These are phyloP conservation scores for Fundulus diaphanus DNA, from an alignment of 2,797 vertebrate species.

Conservation along the genomic window DNA sequence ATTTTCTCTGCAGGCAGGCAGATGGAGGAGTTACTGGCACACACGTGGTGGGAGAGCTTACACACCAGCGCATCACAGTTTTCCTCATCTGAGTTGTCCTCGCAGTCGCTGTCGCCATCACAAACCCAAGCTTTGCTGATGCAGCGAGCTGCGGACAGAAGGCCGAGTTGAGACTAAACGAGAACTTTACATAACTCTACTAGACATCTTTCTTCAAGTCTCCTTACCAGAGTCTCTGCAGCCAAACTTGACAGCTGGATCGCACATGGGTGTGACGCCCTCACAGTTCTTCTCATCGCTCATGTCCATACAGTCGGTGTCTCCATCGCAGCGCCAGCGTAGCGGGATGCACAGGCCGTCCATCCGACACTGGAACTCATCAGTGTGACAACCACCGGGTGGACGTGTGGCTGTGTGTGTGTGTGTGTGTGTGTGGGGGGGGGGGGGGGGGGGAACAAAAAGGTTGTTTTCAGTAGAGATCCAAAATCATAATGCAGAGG, in stretches of 20 bases:
- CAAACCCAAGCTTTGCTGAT: slow-evolving; percentile 99
- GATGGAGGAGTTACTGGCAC: slow-evolving; percentile 92
- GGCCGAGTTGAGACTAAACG: background rate
- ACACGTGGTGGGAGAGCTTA: slow-evolving; percentile 94
- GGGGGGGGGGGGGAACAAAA: background rate
- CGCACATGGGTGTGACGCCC: slow-evolving; percentile 93
- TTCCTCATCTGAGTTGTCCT: slow-evolving; percentile 96
- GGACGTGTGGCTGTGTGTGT: slow-evolving; percentile 94
- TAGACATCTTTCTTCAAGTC: background rate
- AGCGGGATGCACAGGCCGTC: slow-evolving; percentile 94
- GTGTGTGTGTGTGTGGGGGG: too few species aligned
- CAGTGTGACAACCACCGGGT: slow-evolving; percentile 92
- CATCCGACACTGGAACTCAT: slow-evolving; percentile 96
- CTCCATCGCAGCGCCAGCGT: slow-evolving; percentile 95
- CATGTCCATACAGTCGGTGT: slow-evolving; percentile 97
- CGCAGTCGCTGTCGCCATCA: slow-evolving; percentile 95
- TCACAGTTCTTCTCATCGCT: slow-evolving; percentile 97
- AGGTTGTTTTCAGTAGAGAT: slow-evolving; percentile 4
- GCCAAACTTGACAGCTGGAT: slow-evolving; percentile 95
- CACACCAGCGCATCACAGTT: slow-evolving; percentile 94
- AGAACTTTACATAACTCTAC: background rate
- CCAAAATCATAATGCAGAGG: slow-evolving; percentile 18
- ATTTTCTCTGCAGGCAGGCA: slow-evolving; percentile 94
- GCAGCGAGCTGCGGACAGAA: slow-evolving; percentile 84
- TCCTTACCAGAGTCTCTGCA: slow-evolving; percentile 93